Evolutionary conservation across 2,888 invertebrate species (phyloP).

Genomic region (Philopedon plagiatum): DNA sequence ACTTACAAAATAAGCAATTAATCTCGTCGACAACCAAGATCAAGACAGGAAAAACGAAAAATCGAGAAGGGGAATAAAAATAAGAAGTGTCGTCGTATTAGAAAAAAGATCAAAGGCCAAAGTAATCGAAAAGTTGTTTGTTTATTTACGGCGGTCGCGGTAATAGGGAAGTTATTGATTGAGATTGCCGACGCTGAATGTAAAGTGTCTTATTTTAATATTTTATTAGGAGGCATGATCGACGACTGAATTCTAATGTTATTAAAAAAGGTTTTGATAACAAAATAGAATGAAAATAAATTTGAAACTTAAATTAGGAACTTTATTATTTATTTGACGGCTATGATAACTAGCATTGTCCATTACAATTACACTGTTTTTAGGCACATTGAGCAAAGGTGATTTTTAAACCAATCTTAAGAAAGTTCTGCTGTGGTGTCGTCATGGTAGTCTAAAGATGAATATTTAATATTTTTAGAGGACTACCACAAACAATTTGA

Average conservation of each 20-base stretch:
- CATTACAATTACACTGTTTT: too few species aligned
- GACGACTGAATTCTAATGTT: slow-evolving; percentile 37
- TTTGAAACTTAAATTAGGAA: too few species aligned
- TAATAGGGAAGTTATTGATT: slow-evolving; percentile 49
- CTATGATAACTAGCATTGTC: too few species aligned
- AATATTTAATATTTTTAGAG: too few species aligned
- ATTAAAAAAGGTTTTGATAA: slow-evolving; percentile 18
- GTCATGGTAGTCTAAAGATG: too few species aligned
- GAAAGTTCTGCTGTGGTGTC: too few species aligned
- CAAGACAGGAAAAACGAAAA: background rate
- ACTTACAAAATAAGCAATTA: background rate
- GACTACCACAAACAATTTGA: too few species aligned
- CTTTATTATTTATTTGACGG: too few species aligned
- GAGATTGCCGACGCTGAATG: slow-evolving; percentile 36
- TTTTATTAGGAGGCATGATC: slow-evolving; percentile 44
- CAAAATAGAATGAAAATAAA: too few species aligned
- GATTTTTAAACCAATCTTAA: too few species aligned
- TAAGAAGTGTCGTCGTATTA: slow-evolving; percentile 29
- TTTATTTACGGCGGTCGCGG: slow-evolving; percentile 49
- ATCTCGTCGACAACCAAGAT: background rate
- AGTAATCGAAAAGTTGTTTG: slow-evolving; percentile 61
- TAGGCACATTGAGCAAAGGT: too few species aligned
- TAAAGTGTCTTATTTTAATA: slow-evolving; percentile 49
- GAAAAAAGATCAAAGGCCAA: slow-evolving; percentile 59
- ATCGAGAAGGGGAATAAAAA: slow-evolving; percentile 2